These are phyloP conservation scores for Meandrusa payeni DNA, from an alignment of 2,888 invertebrate species.

Conservation along the genomic window DNA sequence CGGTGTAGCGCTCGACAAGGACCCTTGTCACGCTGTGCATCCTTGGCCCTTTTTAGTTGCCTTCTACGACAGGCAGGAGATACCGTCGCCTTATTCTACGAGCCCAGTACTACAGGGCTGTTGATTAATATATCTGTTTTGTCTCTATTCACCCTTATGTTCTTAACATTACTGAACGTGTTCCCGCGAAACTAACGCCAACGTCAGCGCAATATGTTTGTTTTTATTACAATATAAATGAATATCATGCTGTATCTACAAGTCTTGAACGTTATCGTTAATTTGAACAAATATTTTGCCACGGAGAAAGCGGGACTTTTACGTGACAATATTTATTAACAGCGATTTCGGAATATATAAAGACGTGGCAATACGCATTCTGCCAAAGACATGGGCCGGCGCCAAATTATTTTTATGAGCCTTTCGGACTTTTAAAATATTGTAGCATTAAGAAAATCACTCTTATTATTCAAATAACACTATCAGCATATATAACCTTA, in stretches of 20 bases:
- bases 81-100: too few relatives aligned
- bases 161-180: neutral
- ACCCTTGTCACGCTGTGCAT: too few relatives aligned
- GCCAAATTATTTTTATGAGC: constrained; percentile 22
- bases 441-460: neutral
- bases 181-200: constrained; percentile 1
- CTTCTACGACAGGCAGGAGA: too few relatives aligned
- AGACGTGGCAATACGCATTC: constrained; percentile 12
- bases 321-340: constrained; percentile 21
- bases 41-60: too few relatives aligned
- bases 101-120: too few relatives aligned
- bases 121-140: constrained; percentile 10
- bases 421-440: constrained; percentile 11
- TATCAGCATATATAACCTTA: too few relatives aligned
- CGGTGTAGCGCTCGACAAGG: too few relatives aligned
- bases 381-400: constrained; percentile 14
- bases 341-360: constrained; percentile 11
- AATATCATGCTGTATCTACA: constrained; percentile 4
- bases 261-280: constrained; percentile 3
- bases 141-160: constrained; percentile 5
- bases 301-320: constrained; percentile 17
- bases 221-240: constrained; percentile 8
- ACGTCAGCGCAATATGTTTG: neutral
- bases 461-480: neutral
- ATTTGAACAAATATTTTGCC: constrained; percentile 13